Evolutionary conservation across 2,888 invertebrate species (phyloP), one percentile per base, ranked within the genome.

Genomic region (Strigamia maritima): DNA sequence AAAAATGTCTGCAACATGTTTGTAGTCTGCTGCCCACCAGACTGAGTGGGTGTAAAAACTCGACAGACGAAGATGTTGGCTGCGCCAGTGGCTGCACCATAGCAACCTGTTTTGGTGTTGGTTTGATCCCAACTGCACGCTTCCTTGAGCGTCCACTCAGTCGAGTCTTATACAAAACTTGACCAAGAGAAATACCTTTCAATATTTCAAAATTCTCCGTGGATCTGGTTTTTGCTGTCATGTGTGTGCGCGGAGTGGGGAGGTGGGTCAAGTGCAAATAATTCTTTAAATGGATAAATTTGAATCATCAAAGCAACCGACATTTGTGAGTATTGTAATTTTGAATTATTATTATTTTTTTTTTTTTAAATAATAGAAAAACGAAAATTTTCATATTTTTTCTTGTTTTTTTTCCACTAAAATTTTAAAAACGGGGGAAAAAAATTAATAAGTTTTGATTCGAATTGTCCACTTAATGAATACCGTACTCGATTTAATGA

Each of bases 11-110:
- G 70, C 70, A 70, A 70, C 70, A 70, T 70, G 70, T 70, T 70
- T 70, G 70, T 70, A 70, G 70, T 28, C 70, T 70, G 70, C 16
- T 70, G 70, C 16, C 16, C 70, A 70, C 16, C 70, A 70, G 70
- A 70, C 70, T 70, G 70, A 70, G 70, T 70, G 70, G 70, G 70
- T 70, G 70, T 70, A 70, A 70, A 70, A 70, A 70, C 70, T 70
- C 70, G 70, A 70, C 70, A 70, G 70, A 70, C 70, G 70, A 70
- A 70, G 70, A 70, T 70, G 70, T 70, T 70, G 70, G 26, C 70
- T 70, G 70, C 70, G 70, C 70, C 70, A 70, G 70, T 70, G 70
- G 70, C 70, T 70, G 70, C 70, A 70, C 70, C 70, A 70, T 26
- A 70, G 70, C 70, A 70, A 70, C 70, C 70, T 70, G 70, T 70